phyloP scores from a whole-genome alignment of 2,797 vertebrate genomes.

The Thripadectes ignobilis region DNA sequence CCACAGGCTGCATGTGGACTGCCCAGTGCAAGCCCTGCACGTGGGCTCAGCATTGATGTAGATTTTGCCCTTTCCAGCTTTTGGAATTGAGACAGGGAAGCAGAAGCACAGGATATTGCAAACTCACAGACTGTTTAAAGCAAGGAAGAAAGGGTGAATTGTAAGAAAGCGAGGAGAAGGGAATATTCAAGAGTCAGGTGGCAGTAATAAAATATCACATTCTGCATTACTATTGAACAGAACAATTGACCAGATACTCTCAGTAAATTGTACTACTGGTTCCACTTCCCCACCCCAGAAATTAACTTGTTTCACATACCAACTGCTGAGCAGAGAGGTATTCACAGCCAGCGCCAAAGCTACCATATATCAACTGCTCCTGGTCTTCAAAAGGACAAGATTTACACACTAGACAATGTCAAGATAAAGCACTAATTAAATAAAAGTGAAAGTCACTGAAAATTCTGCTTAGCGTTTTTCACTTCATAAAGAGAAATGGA shows the following conservation, averaged over 20 bases:
- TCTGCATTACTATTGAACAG: background rate
- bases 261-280: background rate
- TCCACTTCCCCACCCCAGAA: background rate
- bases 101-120: background rate
- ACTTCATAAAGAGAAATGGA: conserved; percentile 30
- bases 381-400: conserved; percentile 16
- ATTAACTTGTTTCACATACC: background rate
- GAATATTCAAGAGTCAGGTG: background rate
- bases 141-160: background rate
- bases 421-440: conserved; percentile 20
- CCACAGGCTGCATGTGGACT: background rate
- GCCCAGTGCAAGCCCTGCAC: background rate
- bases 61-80: background rate
- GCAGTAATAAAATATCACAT: background rate
- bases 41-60: background rate
- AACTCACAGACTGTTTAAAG: background rate
- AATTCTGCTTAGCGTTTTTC: conserved; percentile 20
- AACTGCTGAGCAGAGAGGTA: background rate
- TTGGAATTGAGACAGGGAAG: background rate
- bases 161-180: background rate
- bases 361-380: background rate
- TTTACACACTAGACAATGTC: background rate
- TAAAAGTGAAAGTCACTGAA: background rate
- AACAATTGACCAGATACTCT: background rate
- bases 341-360: background rate